Base-by-base conservation (phyloP, 2,888 invertebrate genomes). In the Hirtodrosophila cameraria region DNA sequence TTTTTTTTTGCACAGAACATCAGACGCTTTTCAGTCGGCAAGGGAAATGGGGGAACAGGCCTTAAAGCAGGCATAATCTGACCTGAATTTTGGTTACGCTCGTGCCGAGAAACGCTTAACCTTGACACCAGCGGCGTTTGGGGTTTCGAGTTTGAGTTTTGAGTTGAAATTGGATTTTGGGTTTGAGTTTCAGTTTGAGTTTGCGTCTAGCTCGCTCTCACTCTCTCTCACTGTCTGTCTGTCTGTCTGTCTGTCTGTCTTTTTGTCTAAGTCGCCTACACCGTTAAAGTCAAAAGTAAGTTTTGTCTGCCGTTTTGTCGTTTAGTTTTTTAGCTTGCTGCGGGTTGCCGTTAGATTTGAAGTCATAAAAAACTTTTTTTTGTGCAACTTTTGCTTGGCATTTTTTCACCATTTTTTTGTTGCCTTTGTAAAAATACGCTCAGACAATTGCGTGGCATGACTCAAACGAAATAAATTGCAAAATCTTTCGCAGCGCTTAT, bases 401-500 rank as follows among this genome's bases (percentile, higher is more conserved):
- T 54, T 46, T 57, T 60, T 45, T 48, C 5, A 7, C 11, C 5
- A 11, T 9, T 43, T 31, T 16, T 38, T 8, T 12, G 20, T 41
- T 45, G 18, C 36, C 18, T 42, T 30, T 42, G 15, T 48, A 50
- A 48, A 35, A 52, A 42, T 63, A 49, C 46, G 46, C 57, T 52
- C 59, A 73, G 62, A 80, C 72, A 72, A 82, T 84, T 74, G 85
- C 75, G 65, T 63, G 69, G 82, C 82, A 77, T 81, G 81, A 76
- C 84, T 76, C 65, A 76, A 80, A 41, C 72, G 64, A 83, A 81
- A 82, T 83, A 85, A 82, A 82, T 82, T 85, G 82, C 82, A 70
- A 85, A 82, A 85, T 85, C 86, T 85, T 74, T 81, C 53, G 54
- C 61, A 63, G 67, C 43, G 54, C 65, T 55, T 61, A 65, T 73